These are phyloP conservation scores for Lordiphosa fenestrarum DNA, from an alignment of 2,888 invertebrate species.

Conservation along the genomic window DNA sequence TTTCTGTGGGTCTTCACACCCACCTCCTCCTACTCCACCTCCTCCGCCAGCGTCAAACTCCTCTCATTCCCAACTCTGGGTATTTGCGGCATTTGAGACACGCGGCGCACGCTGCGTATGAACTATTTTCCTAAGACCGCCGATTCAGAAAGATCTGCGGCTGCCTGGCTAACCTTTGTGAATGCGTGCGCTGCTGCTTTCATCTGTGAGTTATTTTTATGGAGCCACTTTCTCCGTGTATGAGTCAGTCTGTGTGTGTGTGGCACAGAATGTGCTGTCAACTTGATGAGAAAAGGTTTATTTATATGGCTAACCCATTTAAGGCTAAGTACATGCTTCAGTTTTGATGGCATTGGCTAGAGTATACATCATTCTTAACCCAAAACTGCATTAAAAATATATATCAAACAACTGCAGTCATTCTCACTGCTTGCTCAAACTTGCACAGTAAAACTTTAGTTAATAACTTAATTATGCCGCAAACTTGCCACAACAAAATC, in stretches of 20 bases:
- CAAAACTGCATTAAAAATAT: background rate
- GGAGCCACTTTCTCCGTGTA: conserved; percentile 52
- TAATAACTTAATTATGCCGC: no score
- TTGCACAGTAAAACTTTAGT: no score
- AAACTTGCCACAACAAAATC: no score
- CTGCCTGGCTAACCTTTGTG: conserved; percentile 53
- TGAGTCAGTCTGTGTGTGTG: conserved; percentile 12
- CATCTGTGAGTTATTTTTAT: conserved; percentile 67
- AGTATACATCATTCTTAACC: no score
- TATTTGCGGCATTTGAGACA: conserved; percentile 59
- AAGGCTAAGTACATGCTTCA: background rate
- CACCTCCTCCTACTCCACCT: background rate
- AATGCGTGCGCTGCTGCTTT: conserved; percentile 2
- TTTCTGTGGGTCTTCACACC: conserved; percentile 5
- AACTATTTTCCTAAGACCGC: conserved; percentile 57
- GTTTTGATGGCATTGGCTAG: background rate
- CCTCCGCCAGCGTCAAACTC: background rate
- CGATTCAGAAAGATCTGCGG: conserved; percentile 17
- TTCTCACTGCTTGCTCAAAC: no score
- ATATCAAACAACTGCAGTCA: no score
- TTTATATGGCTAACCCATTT: conserved; percentile 42
- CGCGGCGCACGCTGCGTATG: conserved; percentile 66
- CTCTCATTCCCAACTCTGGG: conserved; percentile 1
- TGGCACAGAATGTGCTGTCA: conserved; percentile 50
- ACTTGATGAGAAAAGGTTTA: conserved; percentile 35